These are phyloP conservation scores for Drosophila mimica DNA, from an alignment of 2,888 invertebrate genomes.

Conservation along the genomic window DNA sequence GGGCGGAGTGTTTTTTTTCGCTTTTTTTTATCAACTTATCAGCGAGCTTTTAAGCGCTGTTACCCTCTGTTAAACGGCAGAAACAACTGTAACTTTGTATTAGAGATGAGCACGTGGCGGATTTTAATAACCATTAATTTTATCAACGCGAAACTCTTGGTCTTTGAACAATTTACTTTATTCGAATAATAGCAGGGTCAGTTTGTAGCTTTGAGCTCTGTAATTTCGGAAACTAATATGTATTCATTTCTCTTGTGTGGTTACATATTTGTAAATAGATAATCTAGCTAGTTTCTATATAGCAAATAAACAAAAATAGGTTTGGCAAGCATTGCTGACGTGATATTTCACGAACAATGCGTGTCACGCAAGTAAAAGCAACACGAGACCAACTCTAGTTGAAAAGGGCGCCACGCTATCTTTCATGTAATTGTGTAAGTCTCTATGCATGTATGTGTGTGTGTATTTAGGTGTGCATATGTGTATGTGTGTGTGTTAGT, in stretches of 20 bases:
- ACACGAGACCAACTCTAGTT: slow-evolving; percentile 7
- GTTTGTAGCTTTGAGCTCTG: neutral
- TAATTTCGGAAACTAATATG: neutral
- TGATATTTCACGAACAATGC: neutral
- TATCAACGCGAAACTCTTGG: neutral
- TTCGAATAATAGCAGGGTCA: neutral
- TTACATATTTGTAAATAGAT: neutral
- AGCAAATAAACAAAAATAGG: neutral
- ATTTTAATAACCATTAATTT: neutral
- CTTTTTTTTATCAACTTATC: slow-evolving; percentile 8
- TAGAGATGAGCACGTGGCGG: slow-evolving; percentile 9
- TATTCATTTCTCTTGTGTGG: neutral
- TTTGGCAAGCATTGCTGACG: neutral
- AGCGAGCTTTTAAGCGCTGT: slow-evolving; percentile 34
- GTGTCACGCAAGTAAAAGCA: neutral
- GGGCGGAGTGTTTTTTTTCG: neutral
- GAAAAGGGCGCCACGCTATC: slow-evolving; percentile 30
- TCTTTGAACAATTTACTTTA: neutral
- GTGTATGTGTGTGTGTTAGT: slow-evolving; percentile 25
- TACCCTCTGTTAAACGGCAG: slow-evolving; percentile 29
- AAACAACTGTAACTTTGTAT: slow-evolving; percentile 36
- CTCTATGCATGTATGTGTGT: slow-evolving; percentile 10
- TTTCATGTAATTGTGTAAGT: slow-evolving; percentile 20
- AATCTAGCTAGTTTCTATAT: neutral
- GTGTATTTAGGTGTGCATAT: neutral